Conservation (phyloP, 1,140 invertebrate species). For the Pseudoatta argentina region DNA sequence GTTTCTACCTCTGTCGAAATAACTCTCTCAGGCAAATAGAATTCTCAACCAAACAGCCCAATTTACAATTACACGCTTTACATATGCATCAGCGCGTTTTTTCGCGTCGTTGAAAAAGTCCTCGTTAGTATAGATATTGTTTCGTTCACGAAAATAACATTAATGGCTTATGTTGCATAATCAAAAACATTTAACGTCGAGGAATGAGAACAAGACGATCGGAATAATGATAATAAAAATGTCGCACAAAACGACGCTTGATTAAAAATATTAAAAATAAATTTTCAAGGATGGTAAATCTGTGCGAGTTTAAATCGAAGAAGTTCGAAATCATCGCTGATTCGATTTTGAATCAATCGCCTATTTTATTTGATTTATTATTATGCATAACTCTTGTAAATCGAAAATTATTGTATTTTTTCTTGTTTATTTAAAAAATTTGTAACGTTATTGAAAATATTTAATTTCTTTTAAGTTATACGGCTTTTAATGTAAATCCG, state of each 20-base stretch:
- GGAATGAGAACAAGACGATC: constrained; percentile 4
- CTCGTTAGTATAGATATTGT: not conserved
- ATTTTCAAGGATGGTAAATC: not conserved
- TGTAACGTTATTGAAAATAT: too few species aligned
- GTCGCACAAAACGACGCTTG: not conserved
- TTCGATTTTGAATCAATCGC: too few species aligned
- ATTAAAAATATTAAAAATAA: constrained; percentile 8
- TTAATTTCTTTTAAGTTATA: too few species aligned
- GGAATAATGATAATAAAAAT: not conserved
- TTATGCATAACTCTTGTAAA: too few species aligned
- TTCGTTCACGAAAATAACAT: not conserved
- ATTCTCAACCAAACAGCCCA: not conserved
- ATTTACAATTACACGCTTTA: constrained; percentile 6
- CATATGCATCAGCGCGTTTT: constrained; percentile 15
- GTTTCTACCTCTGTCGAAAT: not conserved
- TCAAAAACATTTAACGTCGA: not conserved
- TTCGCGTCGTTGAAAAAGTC: constrained; percentile 11
- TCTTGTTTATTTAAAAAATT: too few species aligned
- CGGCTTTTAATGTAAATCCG: too few species aligned
- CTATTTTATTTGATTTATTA: too few species aligned
- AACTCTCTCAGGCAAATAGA: not conserved
- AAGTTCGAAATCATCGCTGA: too few species aligned
- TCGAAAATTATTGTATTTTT: too few species aligned
- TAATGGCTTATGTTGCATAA: constrained; percentile 45
- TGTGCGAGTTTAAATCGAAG: too few species aligned